Conservation (phyloP, 2,113 vertebrate genomes). For the Grallaria varia region DNA sequence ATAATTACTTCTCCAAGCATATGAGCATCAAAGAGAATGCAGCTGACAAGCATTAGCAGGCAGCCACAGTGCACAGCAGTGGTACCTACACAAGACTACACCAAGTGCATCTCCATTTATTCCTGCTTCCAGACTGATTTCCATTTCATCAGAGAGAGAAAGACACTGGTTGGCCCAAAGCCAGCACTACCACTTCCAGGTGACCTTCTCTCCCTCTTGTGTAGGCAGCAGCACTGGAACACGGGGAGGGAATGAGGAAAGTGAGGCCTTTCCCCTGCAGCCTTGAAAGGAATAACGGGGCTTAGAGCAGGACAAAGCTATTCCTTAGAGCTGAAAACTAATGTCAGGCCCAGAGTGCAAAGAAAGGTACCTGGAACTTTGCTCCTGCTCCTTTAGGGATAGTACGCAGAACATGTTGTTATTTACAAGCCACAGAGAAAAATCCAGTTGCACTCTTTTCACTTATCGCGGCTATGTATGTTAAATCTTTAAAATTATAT, state of each 20-base stretch:
- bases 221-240: background rate
- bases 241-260: background rate
- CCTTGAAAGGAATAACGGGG: rapidly evolving
- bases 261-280: background rate
- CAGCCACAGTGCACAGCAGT: rapidly evolving
- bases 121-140: background rate
- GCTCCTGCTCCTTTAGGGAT: background rate
- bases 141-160: background rate
- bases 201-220: background rate
- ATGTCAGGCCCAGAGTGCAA: background rate
- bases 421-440: background rate
- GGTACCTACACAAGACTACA: rapidly evolving
- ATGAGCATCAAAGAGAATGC: background rate
- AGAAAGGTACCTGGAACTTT: background rate
- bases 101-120: background rate
- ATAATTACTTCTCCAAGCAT: background rate
- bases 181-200: rapidly evolving
- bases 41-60: rapidly evolving
- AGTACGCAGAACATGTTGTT: background rate
- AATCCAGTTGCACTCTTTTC: background rate
- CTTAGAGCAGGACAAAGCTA: background rate
- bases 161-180: too few relatives aligned
- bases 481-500: background rate
- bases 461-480: rapidly evolving
- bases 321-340: background rate